phyloP scores from a whole-genome alignment of 2,797 vertebrate species.

The Gymnoscopelus braueri region DNA sequence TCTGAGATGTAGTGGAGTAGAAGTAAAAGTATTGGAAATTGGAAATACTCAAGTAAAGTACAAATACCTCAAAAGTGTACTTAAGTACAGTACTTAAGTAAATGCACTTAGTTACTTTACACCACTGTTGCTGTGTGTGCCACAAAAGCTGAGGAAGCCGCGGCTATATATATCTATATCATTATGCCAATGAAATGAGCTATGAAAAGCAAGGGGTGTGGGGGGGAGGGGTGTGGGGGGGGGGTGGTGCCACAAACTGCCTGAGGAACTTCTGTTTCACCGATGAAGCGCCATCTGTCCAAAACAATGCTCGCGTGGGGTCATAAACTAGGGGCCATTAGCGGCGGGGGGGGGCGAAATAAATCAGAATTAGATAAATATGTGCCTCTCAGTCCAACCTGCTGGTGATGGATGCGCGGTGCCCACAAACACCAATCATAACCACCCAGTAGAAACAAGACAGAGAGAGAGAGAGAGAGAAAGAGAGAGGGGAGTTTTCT shows the following conservation, averaged over 20 bases:
- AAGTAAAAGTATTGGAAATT: too few species aligned
- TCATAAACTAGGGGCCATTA: conserved; percentile 80
- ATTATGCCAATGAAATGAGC: conserved; percentile 90
- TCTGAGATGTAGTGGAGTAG: too few species aligned
- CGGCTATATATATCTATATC: conserved; percentile 82
- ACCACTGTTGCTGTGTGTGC: conserved; percentile 76
- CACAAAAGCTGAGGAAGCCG: conserved; percentile 82
- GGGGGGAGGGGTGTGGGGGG: conserved; percentile 23
- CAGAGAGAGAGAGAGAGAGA: conserved; percentile 43
- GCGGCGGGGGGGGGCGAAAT: conserved; percentile 66
- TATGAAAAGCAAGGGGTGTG: conserved; percentile 83
- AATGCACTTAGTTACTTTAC: too few species aligned
- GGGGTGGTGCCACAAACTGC: conserved; percentile 47
- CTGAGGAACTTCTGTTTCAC: conserved; percentile 70
- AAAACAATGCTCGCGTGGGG: conserved; percentile 71
- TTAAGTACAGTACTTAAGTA: too few species aligned
- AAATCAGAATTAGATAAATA: conserved; percentile 83
- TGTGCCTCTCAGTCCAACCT: conserved; percentile 73
- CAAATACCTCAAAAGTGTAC: too few species aligned
- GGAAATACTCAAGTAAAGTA: too few species aligned
- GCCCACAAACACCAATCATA: conserved; percentile 67
- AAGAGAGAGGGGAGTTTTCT: conserved; percentile 33
- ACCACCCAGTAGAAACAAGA: conserved; percentile 16
- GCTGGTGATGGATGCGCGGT: conserved; percentile 62
- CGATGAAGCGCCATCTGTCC: conserved; percentile 82